Evolutionary conservation across 2,888 invertebrate species (phyloP).

Genomic region (Rhorus exstirpatorius): DNA sequence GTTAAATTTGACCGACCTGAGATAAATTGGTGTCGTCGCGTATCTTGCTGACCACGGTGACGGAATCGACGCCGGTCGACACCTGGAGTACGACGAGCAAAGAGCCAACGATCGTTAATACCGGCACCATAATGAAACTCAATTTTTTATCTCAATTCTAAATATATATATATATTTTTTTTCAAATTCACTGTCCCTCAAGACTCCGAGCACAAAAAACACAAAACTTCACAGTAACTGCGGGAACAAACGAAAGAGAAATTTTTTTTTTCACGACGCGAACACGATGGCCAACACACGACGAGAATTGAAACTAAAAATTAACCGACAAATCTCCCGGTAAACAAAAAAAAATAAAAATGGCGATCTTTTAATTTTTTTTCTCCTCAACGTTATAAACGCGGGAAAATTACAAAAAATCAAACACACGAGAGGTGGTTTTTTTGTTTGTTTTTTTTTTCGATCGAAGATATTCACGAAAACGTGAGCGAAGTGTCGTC

Average conservation of each 20-base stretch:
- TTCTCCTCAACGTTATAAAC: background rate
- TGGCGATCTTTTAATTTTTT: conserved; percentile 8
- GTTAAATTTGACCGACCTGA: conserved; percentile 73
- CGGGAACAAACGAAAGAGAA: background rate
- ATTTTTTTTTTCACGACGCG: background rate
- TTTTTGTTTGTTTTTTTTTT: background rate
- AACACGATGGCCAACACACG: background rate
- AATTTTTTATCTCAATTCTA: conserved; percentile 34
- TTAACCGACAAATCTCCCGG: background rate
- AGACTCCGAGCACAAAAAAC: conserved; percentile 36
- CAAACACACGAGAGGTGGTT: background rate
- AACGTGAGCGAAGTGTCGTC: background rate
- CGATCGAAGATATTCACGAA: background rate
- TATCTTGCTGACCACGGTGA: conserved; percentile 81
- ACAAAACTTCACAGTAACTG: conserved; percentile 32
- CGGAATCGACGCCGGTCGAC: conserved; percentile 65
- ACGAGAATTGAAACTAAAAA: background rate
- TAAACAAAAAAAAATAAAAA: background rate
- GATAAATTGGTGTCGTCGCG: conserved; percentile 83
- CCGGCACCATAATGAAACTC: conserved; percentile 64
- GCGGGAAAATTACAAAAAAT: background rate
- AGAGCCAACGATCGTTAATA: conserved; percentile 53
- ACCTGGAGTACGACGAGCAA: conserved; percentile 64
- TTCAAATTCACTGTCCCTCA: conserved; percentile 20
- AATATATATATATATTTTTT: background rate